Percentiles rank a stretch among this genome's conserved stretches.
Evolutionary conservation across 2,888 invertebrate species (phyloP).

Genomic region (Cybosia mesomella): DNA sequence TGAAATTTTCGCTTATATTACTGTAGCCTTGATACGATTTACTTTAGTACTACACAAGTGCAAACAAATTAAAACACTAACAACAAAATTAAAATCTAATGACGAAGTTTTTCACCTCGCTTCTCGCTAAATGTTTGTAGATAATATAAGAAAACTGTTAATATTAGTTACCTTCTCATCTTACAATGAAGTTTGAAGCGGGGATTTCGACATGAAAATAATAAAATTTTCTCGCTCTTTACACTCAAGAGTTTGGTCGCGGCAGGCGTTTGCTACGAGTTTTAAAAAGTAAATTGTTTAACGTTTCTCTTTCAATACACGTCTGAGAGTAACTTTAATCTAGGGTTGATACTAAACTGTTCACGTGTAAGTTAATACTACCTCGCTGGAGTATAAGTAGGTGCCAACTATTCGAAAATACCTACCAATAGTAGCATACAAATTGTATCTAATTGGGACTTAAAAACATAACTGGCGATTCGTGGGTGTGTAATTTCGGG

Average conservation of each 20-base stretch:
- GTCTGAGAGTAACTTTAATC: conserved; percentile 36
- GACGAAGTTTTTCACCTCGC: conserved; percentile 25
- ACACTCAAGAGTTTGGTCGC: conserved; percentile 28
- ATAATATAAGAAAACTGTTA: conserved; percentile 37
- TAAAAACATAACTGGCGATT: too few species aligned
- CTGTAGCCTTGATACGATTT: neutral
- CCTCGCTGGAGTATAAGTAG: neutral
- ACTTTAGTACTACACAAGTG: neutral
- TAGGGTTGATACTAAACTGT: conserved; percentile 37
- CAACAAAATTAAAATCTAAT: conserved; percentile 16
- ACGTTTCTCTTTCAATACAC: conserved; percentile 53
- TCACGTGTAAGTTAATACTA: neutral
- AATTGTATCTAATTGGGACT: too few species aligned
- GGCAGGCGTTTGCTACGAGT: conserved; percentile 32
- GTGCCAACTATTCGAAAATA: too few species aligned
- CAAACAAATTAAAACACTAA: neutral
- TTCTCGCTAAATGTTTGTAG: conserved; percentile 24
- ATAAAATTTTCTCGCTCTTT: conserved; percentile 50
- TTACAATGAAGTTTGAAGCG: conserved; percentile 43
- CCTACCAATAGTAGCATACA: too few species aligned
- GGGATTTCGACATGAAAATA: conserved; percentile 46
- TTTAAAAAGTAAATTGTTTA: conserved; percentile 57
- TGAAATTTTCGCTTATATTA: neutral
- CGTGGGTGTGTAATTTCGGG: too few species aligned
- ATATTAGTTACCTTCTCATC: conserved; percentile 48